Conservation (phyloP, 2,797 vertebrate species). For the Huso huso region DNA sequence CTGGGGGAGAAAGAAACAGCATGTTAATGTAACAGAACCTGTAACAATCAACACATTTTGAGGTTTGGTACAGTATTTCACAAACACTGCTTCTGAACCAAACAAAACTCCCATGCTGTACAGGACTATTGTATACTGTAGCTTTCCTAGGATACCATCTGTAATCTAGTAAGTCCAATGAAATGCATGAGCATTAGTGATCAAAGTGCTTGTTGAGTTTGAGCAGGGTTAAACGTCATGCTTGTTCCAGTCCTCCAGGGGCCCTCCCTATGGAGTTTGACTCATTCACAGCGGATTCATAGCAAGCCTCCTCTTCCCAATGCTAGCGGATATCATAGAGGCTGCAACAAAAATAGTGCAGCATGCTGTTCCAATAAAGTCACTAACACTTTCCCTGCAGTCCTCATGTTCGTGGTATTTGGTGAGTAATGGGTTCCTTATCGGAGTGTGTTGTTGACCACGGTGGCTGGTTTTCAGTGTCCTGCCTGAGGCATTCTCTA, state of each 20-base stretch:
- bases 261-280: no score
- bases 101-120: no score
- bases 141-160: no score
- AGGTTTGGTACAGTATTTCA: no score
- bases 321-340: background rate
- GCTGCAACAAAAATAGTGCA: background rate
- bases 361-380: background rate
- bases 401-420: constrained; percentile 17
- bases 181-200: background rate
- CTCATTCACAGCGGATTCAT: background rate
- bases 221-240: background rate
- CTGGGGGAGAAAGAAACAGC: no score
- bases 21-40: no score
- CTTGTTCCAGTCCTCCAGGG: background rate
- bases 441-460: constrained; percentile 14
- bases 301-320: background rate
- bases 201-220: no score
- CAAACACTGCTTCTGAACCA: no score
- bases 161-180: background rate
- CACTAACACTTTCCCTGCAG: background rate
- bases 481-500: background rate
- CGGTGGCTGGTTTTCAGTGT: background rate
- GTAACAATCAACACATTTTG: no score
- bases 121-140: no score
- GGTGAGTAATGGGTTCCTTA: constrained; percentile 11